phyloP scores from a whole-genome alignment of 35 echinoderm and acorn worm species.

The Lytechinus pictus region DNA sequence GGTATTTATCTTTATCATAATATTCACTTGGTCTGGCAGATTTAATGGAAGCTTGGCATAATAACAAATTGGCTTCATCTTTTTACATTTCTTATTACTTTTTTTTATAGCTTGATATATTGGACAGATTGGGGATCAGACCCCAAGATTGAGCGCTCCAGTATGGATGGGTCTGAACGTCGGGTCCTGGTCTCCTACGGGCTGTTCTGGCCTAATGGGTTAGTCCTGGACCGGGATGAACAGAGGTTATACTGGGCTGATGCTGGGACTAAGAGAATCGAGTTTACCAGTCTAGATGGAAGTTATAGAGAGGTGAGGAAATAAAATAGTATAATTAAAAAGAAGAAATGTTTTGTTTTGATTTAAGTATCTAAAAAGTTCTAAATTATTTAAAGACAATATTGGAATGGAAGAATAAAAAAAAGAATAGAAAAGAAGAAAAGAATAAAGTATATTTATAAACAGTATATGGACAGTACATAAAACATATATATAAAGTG shows the following conservation, averaged over 20 bases:
- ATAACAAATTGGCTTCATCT: too few relatives aligned
- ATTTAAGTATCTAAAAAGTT: too few relatives aligned
- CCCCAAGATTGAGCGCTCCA: conserved; percentile 86
- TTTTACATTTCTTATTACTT: not conserved
- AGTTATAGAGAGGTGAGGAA: conserved; percentile 68
- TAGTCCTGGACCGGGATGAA: conserved; percentile 73
- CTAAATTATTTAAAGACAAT: too few relatives aligned
- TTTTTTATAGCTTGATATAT: conserved; percentile 71
- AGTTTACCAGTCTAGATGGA: conserved; percentile 69
- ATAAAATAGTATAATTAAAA: too few relatives aligned
- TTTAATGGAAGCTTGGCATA: too few relatives aligned
- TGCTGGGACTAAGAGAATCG: conserved; percentile 79
- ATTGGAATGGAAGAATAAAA: too few relatives aligned
- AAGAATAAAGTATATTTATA: too few relatives aligned
- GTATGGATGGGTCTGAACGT: conserved; percentile 83
- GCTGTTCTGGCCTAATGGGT: conserved; percentile 91
- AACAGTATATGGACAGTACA: too few relatives aligned
- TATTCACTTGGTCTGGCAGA: too few relatives aligned
- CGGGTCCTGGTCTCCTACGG: conserved; percentile 54
- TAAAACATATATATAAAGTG: conserved; percentile 55
- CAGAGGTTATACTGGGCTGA: conserved; percentile 85
- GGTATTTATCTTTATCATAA: too few relatives aligned
- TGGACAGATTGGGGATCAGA: conserved; percentile 94
- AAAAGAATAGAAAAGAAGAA: too few relatives aligned
- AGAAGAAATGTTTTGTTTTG: too few relatives aligned